phyloP scores from a whole-genome alignment of 2,113 vertebrate genomes.

The Eleginops maclovinus region DNA sequence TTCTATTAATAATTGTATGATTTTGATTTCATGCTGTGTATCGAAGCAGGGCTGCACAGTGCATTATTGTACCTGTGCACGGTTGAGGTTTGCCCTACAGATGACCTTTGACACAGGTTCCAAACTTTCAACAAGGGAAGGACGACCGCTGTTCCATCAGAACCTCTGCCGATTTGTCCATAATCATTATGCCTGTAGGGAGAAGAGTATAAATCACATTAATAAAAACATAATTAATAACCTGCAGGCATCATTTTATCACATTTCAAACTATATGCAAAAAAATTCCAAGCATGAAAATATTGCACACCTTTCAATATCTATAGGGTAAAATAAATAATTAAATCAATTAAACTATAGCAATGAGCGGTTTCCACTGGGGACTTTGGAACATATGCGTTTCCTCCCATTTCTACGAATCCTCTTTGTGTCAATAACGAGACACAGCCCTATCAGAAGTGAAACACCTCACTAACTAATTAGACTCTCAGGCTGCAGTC shows the following conservation, averaged over 20 bases:
- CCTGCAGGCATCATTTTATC: constrained; percentile 53
- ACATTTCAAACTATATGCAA: constrained; percentile 33
- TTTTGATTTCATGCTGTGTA: neutral
- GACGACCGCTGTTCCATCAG: constrained; percentile 56
- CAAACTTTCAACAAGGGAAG: constrained; percentile 63
- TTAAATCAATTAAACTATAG: constrained; percentile 57
- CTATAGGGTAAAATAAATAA: constrained; percentile 66
- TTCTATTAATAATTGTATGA: neutral
- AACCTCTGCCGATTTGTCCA: constrained; percentile 70
- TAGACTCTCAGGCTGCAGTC: constrained; percentile 80
- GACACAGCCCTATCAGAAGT: constrained; percentile 77
- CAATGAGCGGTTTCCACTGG: constrained; percentile 63
- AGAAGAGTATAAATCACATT: constrained; percentile 56
- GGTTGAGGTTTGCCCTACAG: constrained; percentile 70
- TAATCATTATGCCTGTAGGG: constrained; percentile 68
- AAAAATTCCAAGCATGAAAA: constrained; percentile 38
- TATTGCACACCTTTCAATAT: constrained; percentile 36
- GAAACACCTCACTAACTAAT: constrained; percentile 82
- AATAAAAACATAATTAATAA: constrained; percentile 71
- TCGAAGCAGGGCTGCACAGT: neutral
- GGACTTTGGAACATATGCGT: constrained; percentile 71
- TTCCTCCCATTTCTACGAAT: constrained; percentile 59
- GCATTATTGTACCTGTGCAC: constrained; percentile 61
- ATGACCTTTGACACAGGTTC: constrained; percentile 62
- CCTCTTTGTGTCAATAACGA: constrained; percentile 75